Conservation (phyloP, 2,797 vertebrate species). For the Ispidina lecontei region DNA sequence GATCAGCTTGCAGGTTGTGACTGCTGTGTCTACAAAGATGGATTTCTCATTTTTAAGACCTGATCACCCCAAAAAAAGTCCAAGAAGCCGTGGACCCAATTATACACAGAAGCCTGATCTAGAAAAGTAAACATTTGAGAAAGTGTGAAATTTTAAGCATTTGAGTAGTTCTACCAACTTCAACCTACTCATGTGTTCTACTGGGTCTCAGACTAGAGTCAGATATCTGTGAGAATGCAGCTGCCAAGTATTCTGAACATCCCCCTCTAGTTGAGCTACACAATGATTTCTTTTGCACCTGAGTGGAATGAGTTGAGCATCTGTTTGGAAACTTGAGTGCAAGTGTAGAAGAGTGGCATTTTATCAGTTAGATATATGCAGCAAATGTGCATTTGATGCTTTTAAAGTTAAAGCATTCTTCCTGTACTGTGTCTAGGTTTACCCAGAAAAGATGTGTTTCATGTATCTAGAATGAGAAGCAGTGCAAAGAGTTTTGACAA, state of each 20-base stretch:
- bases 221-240: constrained; percentile 52
- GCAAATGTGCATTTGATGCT: neutral
- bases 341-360: neutral
- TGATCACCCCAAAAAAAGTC: neutral
- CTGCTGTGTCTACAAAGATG: neutral
- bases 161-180: neutral
- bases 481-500: neutral
- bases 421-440: neutral
- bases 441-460: neutral
- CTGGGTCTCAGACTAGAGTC: neutral
- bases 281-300: neutral
- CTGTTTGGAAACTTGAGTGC: neutral
- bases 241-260: neutral
- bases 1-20: constrained; percentile 19
- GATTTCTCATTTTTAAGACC: constrained; percentile 29
- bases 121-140: constrained; percentile 48
- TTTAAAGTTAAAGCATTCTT: neutral
- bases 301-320: neutral
- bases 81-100: neutral
- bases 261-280: neutral
- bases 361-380: neutral
- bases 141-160: constrained; percentile 43
- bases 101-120: neutral
- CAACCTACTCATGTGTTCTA: neutral
- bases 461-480: neutral